phyloP scores from a whole-genome alignment of 37 sponge, comb jelly and placozoan species.

The Chondrilla cf. caribensis region DNA sequence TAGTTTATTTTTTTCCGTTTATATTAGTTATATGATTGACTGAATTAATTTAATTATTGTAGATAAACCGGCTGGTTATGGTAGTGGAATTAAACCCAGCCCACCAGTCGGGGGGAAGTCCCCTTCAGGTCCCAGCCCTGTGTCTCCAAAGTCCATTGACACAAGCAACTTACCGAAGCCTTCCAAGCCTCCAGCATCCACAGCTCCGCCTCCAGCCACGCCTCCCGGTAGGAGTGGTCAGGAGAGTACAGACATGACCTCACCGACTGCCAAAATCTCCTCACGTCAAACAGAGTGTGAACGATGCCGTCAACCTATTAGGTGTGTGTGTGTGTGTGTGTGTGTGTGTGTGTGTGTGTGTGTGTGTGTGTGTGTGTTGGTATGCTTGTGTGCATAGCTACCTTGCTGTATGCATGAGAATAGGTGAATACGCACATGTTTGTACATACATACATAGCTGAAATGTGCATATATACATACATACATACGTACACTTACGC shows the following conservation, averaged over 20 bases:
- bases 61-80: slow-evolving; percentile 1
- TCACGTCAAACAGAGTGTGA: slow-evolving; percentile 71
- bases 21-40: too few species aligned
- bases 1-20: too few species aligned
- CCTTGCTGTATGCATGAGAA: too few species aligned
- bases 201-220: slow-evolving; percentile 1
- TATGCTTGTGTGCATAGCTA: too few species aligned
- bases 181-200: slow-evolving; percentile 7
- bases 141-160: slow-evolving; percentile 17
- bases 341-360: too few species aligned
- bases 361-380: too few species aligned
- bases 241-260: background rate
- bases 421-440: too few species aligned
- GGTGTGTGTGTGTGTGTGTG: slow-evolving; percentile 30
- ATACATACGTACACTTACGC: too few species aligned
- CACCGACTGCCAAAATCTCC: background rate
- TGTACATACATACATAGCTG: too few species aligned
- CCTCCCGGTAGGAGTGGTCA: slow-evolving; percentile 23
- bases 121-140: background rate
- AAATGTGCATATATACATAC: too few species aligned
- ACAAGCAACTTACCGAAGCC: background rate
- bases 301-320: slow-evolving; percentile 61
- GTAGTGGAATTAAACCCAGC: background rate
- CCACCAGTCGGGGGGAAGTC: background rate
- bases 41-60: too few species aligned